A percentile compares a stretch with the other conserved stretches of the same genome.
These are phyloP conservation scores for Caenorhabditis sp. DNA, from an alignment of 2,888 invertebrate species.

Conservation along the genomic window DNA sequence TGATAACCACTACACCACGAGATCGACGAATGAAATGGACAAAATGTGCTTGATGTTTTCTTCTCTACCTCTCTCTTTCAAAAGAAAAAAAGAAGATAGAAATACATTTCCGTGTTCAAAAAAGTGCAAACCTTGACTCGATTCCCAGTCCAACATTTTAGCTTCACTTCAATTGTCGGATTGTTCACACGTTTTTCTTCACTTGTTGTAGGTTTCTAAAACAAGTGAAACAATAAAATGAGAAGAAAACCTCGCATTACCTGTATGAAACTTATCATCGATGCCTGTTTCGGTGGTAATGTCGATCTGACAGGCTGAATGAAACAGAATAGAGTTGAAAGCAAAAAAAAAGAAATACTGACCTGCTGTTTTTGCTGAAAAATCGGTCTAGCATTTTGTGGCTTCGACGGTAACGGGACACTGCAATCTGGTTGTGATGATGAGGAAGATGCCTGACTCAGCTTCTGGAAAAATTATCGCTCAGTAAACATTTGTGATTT, in stretches of 20 bases:
- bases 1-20: conserved; percentile 69
- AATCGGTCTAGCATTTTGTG: neutral
- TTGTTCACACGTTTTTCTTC: neutral
- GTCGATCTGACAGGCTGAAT: conserved; percentile 23
- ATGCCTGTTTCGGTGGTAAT: conserved; percentile 8
- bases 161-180: conserved; percentile 23
- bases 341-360: too few relatives aligned
- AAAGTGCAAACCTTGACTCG: neutral
- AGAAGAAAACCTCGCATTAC: neutral
- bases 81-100: too few relatives aligned
- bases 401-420: neutral
- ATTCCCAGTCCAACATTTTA: conserved; percentile 18
- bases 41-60: too few relatives aligned
- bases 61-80: too few relatives aligned
- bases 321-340: too few relatives aligned
- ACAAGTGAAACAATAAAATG: neutral
- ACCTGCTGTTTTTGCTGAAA: neutral
- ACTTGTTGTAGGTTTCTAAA: conserved; percentile 2
- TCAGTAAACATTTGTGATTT: too few relatives aligned
- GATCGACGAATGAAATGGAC: conserved; percentile 18
- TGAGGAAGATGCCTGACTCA: neutral
- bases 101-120: neutral
- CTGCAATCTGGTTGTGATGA: neutral
- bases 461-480: too few relatives aligned
- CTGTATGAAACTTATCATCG: conserved; percentile 18